A percentile compares a stretch with the other conserved stretches of the same genome.
Conservation (phyloP, 2,797 vertebrate genomes). For the Loriculus beryllinus region DNA sequence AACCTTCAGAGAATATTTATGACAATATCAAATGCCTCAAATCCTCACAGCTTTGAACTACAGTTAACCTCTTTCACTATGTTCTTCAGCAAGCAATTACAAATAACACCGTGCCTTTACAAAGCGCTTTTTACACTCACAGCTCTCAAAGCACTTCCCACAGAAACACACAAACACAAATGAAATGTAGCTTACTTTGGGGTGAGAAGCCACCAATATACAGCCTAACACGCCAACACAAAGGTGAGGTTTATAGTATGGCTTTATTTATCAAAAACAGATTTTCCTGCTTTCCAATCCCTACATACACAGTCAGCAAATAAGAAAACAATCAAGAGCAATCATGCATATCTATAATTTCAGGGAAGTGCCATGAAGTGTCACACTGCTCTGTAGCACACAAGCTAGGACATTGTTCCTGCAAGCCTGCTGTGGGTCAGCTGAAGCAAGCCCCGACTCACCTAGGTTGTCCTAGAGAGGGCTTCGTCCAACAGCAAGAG, state of each 20-base stretch:
- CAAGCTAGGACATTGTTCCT: background rate
- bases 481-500: background rate
- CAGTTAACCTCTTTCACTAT: background rate
- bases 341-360: background rate
- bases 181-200: background rate
- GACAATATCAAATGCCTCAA: background rate
- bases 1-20: background rate
- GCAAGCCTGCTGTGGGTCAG: background rate
- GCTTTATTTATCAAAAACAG: background rate
- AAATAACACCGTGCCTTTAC: background rate
- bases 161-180: background rate
- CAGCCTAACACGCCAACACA: rapidly evolving
- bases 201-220: background rate
- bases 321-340: background rate
- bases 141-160: background rate
- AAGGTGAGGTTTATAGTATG: background rate
- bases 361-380: background rate
- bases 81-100: background rate
- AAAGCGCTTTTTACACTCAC: background rate
- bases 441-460: background rate
- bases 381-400: background rate
- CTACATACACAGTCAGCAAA: background rate
- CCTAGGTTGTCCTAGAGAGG: background rate
- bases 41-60: background rate
- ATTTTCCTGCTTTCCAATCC: background rate